phyloP scores from a whole-genome alignment of 2,797 vertebrate species.

The Adrianichthys oophorus region DNA sequence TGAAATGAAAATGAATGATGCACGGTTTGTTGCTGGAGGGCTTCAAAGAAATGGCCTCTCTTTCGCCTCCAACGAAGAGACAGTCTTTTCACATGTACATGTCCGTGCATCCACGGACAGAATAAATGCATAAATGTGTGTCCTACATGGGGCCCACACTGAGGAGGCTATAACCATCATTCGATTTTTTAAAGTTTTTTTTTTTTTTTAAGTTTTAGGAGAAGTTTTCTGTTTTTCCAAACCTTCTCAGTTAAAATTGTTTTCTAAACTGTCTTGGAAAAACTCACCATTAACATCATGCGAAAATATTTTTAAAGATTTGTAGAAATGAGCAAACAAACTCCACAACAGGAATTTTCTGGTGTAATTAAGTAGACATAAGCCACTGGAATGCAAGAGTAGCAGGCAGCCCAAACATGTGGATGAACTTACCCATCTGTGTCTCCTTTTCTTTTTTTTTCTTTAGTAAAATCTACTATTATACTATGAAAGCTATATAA shows the following conservation, averaged over 20 bases:
- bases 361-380: constrained; percentile 24
- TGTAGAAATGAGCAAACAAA: constrained; percentile 3
- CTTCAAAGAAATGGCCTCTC: constrained; percentile 80
- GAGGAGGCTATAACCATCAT: constrained; percentile 7
- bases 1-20: constrained; percentile 86
- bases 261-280: no score
- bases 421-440: constrained; percentile 26
- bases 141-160: neutral
- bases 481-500: no score
- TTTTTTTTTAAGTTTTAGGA: neutral
- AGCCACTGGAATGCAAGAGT: constrained; percentile 23
- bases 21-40: constrained; percentile 82
- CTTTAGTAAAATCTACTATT: constrained; percentile 7
- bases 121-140: constrained; percentile 12
- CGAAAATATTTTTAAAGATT: no score
- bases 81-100: constrained; percentile 38
- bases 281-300: no score
- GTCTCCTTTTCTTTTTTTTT: neutral
- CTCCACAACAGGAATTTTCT: constrained; percentile 6
- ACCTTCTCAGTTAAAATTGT: no score
- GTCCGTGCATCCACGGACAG: constrained; percentile 42
- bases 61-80: constrained; percentile 70
- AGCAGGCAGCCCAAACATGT: constrained; percentile 29
- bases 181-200: neutral
- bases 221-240: no score